Evolutionary conservation across 1,140 invertebrate genomes (phyloP), one percentile per base, ranked within the genome.

Genomic region (Nasonia giraulti): DNA sequence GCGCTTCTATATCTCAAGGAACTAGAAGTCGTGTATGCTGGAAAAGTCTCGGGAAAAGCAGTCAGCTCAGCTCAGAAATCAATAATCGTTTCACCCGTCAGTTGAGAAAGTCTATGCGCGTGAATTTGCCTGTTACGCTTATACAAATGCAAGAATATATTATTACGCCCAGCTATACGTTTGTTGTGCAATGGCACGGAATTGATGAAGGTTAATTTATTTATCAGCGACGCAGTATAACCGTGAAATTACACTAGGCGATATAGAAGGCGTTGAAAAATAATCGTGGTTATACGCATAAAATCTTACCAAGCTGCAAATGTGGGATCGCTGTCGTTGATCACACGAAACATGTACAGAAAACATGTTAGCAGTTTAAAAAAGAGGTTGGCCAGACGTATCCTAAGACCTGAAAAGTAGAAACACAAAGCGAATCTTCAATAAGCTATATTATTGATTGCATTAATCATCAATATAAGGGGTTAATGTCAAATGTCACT

Each of bases 361-460:
- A 98, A 94, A 94, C 98, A 99, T 93, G 98, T 97, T 90, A 99
- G 93, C 81, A 99, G 94, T 94, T 99, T 99, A 94, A 99, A 97
- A 92, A 99, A 96, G 91, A 99, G 95, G 94, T 99, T 99, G 88
- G 98, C 98, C 89, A 99, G 97, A 91, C 98, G 96, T 94, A 99
- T 99, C 89, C 98, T 96, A 92, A 99, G 95, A 96, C 98, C 98
- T 99, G 94, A 76, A 95, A 83, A 74, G n/a, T 20, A 62, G 14
- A 62, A 62, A 20, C 6, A n/a, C 2, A n/a, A 62, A 62, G 20
- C 55, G n/a, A 62, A 62, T 62, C 5, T 62, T 62, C 4, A 50
- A 62, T n/a, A n/a, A 62, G 17, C 55, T 20, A 62, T n/a, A 44
- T 62, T n/a, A 20, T 27, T 27, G 27, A 27, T 27, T 27, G 27